A percentile compares a stretch with the other conserved stretches of the same genome.
Conservation (phyloP, 2,888 invertebrate genomes). For the Acanthococcus lagerstroemiae region DNA sequence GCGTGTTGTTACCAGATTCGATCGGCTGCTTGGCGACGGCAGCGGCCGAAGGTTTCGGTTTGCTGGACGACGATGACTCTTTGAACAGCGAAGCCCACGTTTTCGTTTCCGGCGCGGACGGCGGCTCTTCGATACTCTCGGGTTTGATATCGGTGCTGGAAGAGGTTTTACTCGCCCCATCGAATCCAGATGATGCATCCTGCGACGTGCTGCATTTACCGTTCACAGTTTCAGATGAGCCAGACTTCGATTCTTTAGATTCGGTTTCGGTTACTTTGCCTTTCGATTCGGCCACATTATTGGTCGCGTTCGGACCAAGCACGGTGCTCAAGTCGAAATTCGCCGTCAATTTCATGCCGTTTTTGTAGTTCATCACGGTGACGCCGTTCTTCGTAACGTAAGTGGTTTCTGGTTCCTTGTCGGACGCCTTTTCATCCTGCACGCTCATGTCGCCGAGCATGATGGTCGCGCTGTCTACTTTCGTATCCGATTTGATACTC, state of each 20-base stretch:
- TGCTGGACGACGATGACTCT: slow-evolving; percentile 3
- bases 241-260: background rate
- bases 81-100: slow-evolving; percentile 28
- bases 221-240: background rate
- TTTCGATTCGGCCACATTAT: background rate
- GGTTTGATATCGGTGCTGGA: background rate
- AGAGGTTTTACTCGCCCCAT: background rate
- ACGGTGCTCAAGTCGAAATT: background rate
- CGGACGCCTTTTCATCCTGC: background rate
- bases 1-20: background rate
- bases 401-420: background rate
- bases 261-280: background rate
- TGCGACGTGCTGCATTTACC: slow-evolving; percentile 7
- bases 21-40: background rate
- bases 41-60: background rate
- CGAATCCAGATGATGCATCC: background rate
- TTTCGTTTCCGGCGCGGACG: slow-evolving; percentile 1
- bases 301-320: background rate
- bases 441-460: background rate
- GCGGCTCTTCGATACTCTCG: background rate
- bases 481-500: background rate
- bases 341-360: background rate
- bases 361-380: background rate
- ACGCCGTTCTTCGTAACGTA: background rate
- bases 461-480: background rate